Evolutionary conservation across 2,888 invertebrate genomes (phyloP).

Genomic region (Asteroscopus sphinx): DNA sequence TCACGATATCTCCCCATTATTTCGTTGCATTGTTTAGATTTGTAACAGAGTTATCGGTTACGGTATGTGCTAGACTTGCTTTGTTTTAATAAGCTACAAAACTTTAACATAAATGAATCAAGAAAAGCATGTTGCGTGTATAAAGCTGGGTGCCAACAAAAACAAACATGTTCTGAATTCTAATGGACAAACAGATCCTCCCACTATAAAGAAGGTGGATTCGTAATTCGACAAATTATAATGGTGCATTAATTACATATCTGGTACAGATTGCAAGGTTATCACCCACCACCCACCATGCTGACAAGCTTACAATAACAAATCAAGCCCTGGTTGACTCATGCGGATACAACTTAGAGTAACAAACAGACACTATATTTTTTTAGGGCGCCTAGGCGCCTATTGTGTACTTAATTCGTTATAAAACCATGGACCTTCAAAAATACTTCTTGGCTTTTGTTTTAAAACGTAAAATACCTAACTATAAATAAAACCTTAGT

Average conservation of each 20-base stretch:
- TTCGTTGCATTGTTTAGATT: background rate
- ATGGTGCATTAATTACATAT: background rate
- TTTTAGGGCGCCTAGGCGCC: slow-evolving; percentile 12
- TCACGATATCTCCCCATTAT: slow-evolving; percentile 38
- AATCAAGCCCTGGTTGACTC: slow-evolving; percentile 28
- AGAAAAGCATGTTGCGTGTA: too few relatives aligned
- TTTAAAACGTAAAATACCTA: too few relatives aligned
- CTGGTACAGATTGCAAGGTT: background rate
- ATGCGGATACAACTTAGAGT: slow-evolving; percentile 7
- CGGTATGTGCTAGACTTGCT: too few relatives aligned
- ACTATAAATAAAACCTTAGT: too few relatives aligned
- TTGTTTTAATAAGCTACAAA: too few relatives aligned
- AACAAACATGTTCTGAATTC: too few relatives aligned
- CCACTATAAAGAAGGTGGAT: too few relatives aligned
- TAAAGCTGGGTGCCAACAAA: too few relatives aligned
- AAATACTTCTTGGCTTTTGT: too few relatives aligned
- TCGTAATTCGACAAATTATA: background rate
- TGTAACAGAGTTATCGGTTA: background rate
- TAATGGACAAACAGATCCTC: too few relatives aligned
- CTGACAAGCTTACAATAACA: background rate
- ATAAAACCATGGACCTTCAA: too few relatives aligned
- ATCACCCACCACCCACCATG: background rate
- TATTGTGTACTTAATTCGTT: background rate
- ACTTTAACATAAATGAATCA: too few relatives aligned
- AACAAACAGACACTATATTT: slow-evolving; percentile 24